Base-by-base conservation (phyloP, 2,113 vertebrate species). In the Heterotilapia buettikoferi region DNA sequence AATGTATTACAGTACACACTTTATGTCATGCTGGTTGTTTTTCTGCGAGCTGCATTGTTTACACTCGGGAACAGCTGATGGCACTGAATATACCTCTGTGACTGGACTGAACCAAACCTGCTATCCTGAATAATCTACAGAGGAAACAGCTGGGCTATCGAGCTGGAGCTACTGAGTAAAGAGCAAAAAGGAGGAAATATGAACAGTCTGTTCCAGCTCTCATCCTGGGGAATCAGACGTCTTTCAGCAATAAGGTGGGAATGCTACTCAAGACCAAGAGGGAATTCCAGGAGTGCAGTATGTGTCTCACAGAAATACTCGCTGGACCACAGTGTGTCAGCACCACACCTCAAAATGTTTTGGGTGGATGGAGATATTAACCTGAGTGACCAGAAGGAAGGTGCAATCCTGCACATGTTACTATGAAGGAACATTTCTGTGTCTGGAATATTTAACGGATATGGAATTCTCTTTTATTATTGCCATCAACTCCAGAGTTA, bases 1-100 rank as follows among this genome's bases (percentile, higher is more conserved):
- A 26, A 16, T 43, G 3, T 45, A 2, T 71, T 71, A 26, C 2
- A n/a, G n/a, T 2, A 1, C n/a, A 0, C 66, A 71, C 13, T 14
- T 24, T 3, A 59, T 59, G 4, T 19, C 18, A 19, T 52, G 50
- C 18, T 68, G 63, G 12, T 68, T 66, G 29, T 21, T 68, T 71
- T 43, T 6, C 38, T 43, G n/a, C 4, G 38, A 16, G 66, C 66
- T 43, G 66, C 38, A 2, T 45, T 3, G 66, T 71, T 71, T 45
- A 73, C 38, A 73, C 68, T 43, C 1, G 53, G 9, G 38, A 45
- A 26, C 38, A 10, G 9, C 68, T 45, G 38, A 26, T 45, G 38
- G 21, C 68, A 26, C 2, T 26, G 40, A 10, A 16, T 26, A 10
- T 2, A 16, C 21, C 8, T 24, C 36, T 71, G 66, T 6, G 38